These are phyloP conservation scores for Nothoprocta pentlandii DNA, from an alignment of 2,113 vertebrate genomes.

Conservation along the genomic window DNA sequence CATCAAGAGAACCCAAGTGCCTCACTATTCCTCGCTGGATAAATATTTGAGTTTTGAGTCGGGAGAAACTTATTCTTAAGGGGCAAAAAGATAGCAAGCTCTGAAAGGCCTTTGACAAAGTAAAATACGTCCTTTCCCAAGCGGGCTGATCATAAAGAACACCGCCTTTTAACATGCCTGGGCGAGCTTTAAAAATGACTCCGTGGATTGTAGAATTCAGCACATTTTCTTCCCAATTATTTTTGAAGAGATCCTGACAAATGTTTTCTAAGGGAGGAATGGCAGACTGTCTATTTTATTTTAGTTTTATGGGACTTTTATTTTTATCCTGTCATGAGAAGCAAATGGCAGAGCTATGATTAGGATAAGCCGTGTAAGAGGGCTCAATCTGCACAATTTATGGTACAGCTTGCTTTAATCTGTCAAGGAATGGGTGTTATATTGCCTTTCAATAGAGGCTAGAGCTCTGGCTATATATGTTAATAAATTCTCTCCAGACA, in stretches of 20 bases:
- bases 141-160: slow-evolving; percentile 34
- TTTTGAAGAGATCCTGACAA: slow-evolving; percentile 78
- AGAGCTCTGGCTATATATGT: slow-evolving; percentile 52
- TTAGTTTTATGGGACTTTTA: slow-evolving; percentile 74
- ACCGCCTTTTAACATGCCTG: slow-evolving; percentile 33
- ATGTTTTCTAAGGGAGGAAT: slow-evolving; percentile 71
- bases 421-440: slow-evolving; percentile 46
- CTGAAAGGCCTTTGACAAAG: slow-evolving; percentile 35
- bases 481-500: slow-evolving; percentile 66
- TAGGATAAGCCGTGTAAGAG: slow-evolving; percentile 58
- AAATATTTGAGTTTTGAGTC: slow-evolving; percentile 67
- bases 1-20: not conserved
- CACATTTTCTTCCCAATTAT: slow-evolving; percentile 78
- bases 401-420: slow-evolving; percentile 71
- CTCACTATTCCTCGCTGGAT: slow-evolving; percentile 15
- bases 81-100: not conserved
- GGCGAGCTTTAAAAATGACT: slow-evolving; percentile 66
- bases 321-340: slow-evolving; percentile 75
- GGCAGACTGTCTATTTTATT: slow-evolving; percentile 73
- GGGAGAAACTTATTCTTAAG: slow-evolving; percentile 36
- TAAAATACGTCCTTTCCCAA: slow-evolving; percentile 28
- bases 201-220: slow-evolving; percentile 60
- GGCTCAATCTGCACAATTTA: slow-evolving; percentile 64
- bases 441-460: slow-evolving; percentile 53
- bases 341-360: slow-evolving; percentile 73